Evolutionary conservation across 2,113 vertebrate species (phyloP), one percentile per base, ranked within the genome.

Genomic region (Nettapus auritus): DNA sequence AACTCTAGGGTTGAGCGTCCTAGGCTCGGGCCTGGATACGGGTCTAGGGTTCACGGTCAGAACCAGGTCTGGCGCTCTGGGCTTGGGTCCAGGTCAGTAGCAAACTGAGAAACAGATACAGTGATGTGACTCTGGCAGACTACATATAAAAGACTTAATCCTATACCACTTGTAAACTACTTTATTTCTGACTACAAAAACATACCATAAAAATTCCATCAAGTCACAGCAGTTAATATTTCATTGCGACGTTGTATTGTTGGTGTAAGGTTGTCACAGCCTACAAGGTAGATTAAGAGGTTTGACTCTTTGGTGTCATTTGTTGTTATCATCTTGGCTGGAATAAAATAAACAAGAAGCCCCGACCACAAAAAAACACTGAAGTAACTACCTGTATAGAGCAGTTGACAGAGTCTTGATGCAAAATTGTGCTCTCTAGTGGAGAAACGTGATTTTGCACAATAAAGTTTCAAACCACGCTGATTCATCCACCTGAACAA

Each of bases 351-450:
- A n/a, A 11, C 46, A 46, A 46, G 46, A 46, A 46, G 9, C 46
- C 46, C 46, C 4, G 19, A 48, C 20, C 20, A 48, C 25, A 34
- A 34, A 62, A 18, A 34, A 1, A 10, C 46, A 20, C n/a, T 9
- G 25, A 46, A 46, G 46, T 46, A 79, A 40, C 1, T 76, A 29
- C 17, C 77, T 55, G 44, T 12, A 57, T 0, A 64, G 29, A 78
- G 14, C 31, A 60, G n/a, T n/a, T 46, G n/a, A 22, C 46, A 34
- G 46, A 77, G 60, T 75, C 60, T 46, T 36, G 22, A 40, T 78
- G 60, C 77, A 55, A 75, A 83, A 93, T 38, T 90, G 57, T 90
- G 92, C 90, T 90, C 92, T 60, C 94, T 94, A 86, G 88, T 93
- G 91, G 88, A 86, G 38, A 86, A 80, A 59, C 57, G 9, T 40